phyloP scores from a whole-genome alignment of 2,888 invertebrate genomes.

The Zeuzera pyrina region DNA sequence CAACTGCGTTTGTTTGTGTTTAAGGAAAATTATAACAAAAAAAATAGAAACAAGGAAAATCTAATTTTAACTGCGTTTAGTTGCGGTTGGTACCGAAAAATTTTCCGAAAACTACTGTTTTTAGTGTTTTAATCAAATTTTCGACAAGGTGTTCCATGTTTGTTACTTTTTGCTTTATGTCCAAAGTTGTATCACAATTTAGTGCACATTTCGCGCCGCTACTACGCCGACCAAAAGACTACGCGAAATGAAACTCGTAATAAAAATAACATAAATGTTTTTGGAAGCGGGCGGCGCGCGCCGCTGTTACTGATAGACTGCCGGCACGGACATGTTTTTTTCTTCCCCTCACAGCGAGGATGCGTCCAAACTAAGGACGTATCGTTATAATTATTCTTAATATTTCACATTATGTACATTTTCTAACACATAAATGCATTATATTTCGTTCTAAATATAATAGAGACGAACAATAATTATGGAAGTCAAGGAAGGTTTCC shows the following conservation, averaged over 20 bases:
- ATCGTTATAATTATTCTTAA: neutral
- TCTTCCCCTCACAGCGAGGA: constrained; percentile 52
- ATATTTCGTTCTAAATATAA: too few relatives aligned
- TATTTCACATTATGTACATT: too few relatives aligned
- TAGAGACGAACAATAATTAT: too few relatives aligned
- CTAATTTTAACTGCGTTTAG: constrained; percentile 67
- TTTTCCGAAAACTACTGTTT: constrained; percentile 41
- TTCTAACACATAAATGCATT: too few relatives aligned
- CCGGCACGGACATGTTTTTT: constrained; percentile 41
- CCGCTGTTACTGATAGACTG: constrained; percentile 61
- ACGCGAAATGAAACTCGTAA: constrained; percentile 73
- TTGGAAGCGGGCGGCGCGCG: constrained; percentile 62
- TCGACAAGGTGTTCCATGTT: constrained; percentile 48
- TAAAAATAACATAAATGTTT: constrained; percentile 60
- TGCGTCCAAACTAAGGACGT: constrained; percentile 46
- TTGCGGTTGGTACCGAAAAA: constrained; percentile 42
- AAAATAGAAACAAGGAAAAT: constrained; percentile 29
- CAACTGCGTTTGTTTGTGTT: constrained; percentile 45
- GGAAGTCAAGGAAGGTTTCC: too few relatives aligned
- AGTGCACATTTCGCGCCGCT: constrained; percentile 55
- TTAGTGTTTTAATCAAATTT: constrained; percentile 38
- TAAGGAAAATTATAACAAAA: constrained; percentile 24
- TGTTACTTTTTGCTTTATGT: constrained; percentile 34
- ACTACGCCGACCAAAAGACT: constrained; percentile 65
- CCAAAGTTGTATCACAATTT: constrained; percentile 70